These are phyloP conservation scores for Prionchulus punctatus DNA, from an alignment of 2,888 invertebrate genomes.

Conservation along the genomic window DNA sequence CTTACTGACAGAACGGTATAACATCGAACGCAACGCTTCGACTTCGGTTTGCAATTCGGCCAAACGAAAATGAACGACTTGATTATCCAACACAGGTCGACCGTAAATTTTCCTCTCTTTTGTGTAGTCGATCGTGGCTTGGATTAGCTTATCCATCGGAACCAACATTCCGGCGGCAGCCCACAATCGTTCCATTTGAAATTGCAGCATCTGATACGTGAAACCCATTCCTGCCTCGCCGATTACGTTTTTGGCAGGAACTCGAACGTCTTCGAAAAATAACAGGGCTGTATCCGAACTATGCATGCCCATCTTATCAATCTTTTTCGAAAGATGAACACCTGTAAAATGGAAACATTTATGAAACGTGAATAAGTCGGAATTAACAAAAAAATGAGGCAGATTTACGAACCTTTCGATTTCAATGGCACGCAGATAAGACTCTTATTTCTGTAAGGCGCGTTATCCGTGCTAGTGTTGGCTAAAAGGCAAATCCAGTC, in stretches of 20 bases:
- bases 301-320: slow-evolving; percentile 42
- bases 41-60: slow-evolving; percentile 43
- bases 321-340: slow-evolving; percentile 33
- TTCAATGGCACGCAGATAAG: slow-evolving; percentile 42
- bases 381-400: no score
- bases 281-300: slow-evolving; percentile 42
- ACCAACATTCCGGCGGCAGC: slow-evolving; percentile 30
- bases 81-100: slow-evolving; percentile 32
- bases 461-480: slow-evolving; percentile 38
- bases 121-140: slow-evolving; percentile 41
- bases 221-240: slow-evolving; percentile 41
- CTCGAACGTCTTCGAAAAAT: slow-evolving; percentile 42
- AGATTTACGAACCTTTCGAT: slow-evolving; percentile 30
- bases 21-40: slow-evolving; percentile 38
- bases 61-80: slow-evolving; percentile 40
- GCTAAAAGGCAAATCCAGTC: slow-evolving; percentile 45
- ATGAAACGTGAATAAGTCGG: no score
- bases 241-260: slow-evolving; percentile 40
- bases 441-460: slow-evolving; percentile 40
- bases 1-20: slow-evolving; percentile 38
- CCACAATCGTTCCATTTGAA: slow-evolving; percentile 42
- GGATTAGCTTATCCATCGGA: slow-evolving; percentile 34
- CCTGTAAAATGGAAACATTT: slow-evolving; percentile 21
- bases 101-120: slow-evolving; percentile 39
- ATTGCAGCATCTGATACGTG: slow-evolving; percentile 44